Percentiles rank a stretch among this genome's conserved stretches.
Evolutionary conservation across 2,797 vertebrate species (phyloP).

Genomic region (Squalus acanthias): DNA sequence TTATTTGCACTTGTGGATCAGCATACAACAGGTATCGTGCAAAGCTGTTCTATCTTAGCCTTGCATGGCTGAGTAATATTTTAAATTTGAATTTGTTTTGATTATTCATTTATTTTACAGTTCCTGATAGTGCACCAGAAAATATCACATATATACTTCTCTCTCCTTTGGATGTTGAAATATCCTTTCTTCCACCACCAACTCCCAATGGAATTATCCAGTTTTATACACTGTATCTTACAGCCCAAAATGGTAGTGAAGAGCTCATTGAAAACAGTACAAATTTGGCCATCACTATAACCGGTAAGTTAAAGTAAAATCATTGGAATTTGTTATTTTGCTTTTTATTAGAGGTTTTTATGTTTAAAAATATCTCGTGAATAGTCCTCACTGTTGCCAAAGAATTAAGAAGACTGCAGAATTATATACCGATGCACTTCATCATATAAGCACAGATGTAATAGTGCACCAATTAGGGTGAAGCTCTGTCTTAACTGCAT

Average conservation of each 20-base stretch:
- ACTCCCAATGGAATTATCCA: conserved; percentile 63
- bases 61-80: not conserved
- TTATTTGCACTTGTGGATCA: not conserved
- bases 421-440: not conserved
- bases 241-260: conserved; percentile 49
- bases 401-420: not conserved
- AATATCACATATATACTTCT: conserved; percentile 62
- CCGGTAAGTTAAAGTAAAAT: conserved; percentile 52
- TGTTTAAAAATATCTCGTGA: not conserved
- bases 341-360: not conserved
- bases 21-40: too few species aligned
- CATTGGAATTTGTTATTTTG: not conserved
- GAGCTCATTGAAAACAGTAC: conserved; percentile 57
- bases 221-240: conserved; percentile 63
- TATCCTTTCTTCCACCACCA: conserved; percentile 60
- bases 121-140: conserved; percentile 62
- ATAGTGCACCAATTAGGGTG: not conserved
- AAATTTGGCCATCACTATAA: conserved; percentile 48
- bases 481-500: not conserved
- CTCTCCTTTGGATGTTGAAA: conserved; percentile 59
- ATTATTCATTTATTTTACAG: conserved; percentile 49
- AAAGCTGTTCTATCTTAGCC: not conserved
- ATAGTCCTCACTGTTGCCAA: not conserved
- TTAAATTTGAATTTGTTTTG: not conserved
- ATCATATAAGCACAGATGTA: not conserved